A percentile compares a stretch with the other conserved stretches of the same genome.
Evolutionary conservation across 1,140 invertebrate genomes (phyloP).

Genomic region (Drosophila murphyi): DNA sequence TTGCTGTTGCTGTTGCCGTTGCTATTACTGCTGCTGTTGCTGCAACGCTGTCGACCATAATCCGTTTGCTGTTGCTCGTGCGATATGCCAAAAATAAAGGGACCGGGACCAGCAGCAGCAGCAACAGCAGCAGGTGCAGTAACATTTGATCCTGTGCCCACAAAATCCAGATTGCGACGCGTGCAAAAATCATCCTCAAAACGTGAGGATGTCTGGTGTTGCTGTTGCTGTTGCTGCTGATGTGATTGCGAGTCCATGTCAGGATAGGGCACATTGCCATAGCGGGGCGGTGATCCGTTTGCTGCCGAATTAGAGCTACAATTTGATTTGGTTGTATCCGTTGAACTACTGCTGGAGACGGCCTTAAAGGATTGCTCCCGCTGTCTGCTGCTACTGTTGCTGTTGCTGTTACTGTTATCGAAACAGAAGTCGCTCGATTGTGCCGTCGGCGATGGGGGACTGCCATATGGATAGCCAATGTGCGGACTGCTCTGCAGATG

Average conservation of each 20-base stretch:
- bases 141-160: slow-evolving; percentile 13
- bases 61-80: slow-evolving; percentile 62
- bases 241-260: not conserved
- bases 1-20: slow-evolving; percentile 14
- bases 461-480: slow-evolving; percentile 79
- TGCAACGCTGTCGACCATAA: slow-evolving; percentile 41
- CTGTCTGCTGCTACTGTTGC: not conserved
- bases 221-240: slow-evolving; percentile 3
- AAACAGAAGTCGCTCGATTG: slow-evolving; percentile 68
- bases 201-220: slow-evolving; percentile 50
- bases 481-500: slow-evolving; percentile 75
- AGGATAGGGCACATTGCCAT: slow-evolving; percentile 40
- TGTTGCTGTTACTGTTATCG: slow-evolving; percentile 30
- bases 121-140: slow-evolving; percentile 10
- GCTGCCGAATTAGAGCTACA: slow-evolving; percentile 53
- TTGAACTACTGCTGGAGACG: slow-evolving; percentile 40
- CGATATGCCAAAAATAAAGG: slow-evolving; percentile 77
- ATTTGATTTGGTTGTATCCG: slow-evolving; percentile 52
- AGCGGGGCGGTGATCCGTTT: slow-evolving; percentile 41
- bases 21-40: slow-evolving; percentile 33
- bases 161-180: slow-evolving; percentile 55
- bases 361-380: slow-evolving; percentile 29
- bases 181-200: slow-evolving; percentile 79
- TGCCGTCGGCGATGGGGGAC: slow-evolving; percentile 75
- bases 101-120: slow-evolving; percentile 31